Evolutionary conservation across 2,113 vertebrate species (phyloP).

Genomic region (Chloropsis hardwickii): DNA sequence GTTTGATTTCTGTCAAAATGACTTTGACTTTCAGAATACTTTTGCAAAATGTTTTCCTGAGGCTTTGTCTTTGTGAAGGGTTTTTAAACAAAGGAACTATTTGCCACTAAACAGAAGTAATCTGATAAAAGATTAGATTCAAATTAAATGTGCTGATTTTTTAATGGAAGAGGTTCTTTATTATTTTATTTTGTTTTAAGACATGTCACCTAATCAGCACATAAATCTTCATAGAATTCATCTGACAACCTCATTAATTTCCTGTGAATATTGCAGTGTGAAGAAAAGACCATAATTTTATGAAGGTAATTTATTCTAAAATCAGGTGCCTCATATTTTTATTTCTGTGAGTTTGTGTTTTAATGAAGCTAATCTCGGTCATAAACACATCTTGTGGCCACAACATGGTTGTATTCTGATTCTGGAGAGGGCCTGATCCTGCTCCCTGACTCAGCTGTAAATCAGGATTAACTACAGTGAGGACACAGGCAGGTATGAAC

Average conservation of each 20-base stretch:
- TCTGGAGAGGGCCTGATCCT: not conserved
- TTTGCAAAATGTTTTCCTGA: constrained; percentile 66
- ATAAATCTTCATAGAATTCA: constrained; percentile 71
- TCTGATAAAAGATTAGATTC: constrained; percentile 74
- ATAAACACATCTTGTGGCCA: not conserved
- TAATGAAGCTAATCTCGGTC: constrained; percentile 42
- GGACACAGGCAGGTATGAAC: not conserved
- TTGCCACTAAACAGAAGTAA: constrained; percentile 66
- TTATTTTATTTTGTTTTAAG: constrained; percentile 70
- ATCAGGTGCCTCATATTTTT: constrained; percentile 51
- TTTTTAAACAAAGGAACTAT: constrained; percentile 69
- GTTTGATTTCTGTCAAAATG: constrained; percentile 77
- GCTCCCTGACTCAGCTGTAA: not conserved
- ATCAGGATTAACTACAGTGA: not conserved
- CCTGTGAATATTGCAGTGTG: constrained; percentile 33
- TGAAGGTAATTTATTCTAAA: constrained; percentile 62
- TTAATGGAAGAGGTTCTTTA: constrained; percentile 66
- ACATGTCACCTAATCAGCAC: constrained; percentile 57
- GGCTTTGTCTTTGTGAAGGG: constrained; percentile 58
- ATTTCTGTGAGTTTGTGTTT: not conserved
- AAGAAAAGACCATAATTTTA: constrained; percentile 49
- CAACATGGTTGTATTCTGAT: not conserved
- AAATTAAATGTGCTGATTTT: constrained; percentile 69
- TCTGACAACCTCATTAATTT: constrained; percentile 70
- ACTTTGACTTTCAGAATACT: constrained; percentile 75